Conservation (phyloP, 2,113 vertebrate species). For the Gallinago paraguaiae region DNA sequence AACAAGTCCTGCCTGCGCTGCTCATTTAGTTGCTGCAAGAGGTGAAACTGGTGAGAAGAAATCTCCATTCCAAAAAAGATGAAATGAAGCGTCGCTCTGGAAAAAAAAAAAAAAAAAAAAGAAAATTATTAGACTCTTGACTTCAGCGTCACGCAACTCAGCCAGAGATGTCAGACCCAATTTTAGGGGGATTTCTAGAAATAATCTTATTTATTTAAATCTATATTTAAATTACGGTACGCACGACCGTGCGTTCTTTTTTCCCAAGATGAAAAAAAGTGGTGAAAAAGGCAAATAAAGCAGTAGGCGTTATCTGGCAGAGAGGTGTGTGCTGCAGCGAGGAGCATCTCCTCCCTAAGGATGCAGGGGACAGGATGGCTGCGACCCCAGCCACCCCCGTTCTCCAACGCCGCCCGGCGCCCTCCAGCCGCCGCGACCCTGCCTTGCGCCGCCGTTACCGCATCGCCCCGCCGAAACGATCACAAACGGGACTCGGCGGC, state of each 20-base stretch:
- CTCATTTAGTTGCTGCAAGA: constrained; percentile 92
- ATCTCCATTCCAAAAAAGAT: constrained; percentile 83
- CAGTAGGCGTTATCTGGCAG: not conserved
- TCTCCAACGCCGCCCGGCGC: not conserved
- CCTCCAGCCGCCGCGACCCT: not conserved
- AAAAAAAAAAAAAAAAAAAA: no score
- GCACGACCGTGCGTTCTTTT: no score
- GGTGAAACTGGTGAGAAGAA: constrained; percentile 90
- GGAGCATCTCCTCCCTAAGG: not conserved
- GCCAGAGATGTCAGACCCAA: no score
- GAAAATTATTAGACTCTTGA: no score
- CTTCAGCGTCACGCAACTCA: no score
- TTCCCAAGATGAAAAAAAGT: no score
- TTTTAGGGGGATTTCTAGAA: no score
- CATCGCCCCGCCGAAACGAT: not conserved
- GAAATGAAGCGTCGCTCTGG: no score
- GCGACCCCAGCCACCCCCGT: not conserved
- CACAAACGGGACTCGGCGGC: not conserved
- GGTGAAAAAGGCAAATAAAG: no score
- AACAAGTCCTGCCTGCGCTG: constrained; percentile 93
- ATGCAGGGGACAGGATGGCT: not conserved
- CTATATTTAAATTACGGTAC: no score
- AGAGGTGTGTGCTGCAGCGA: fast-evolving
- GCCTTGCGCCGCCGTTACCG: not conserved
- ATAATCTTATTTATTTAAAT: no score